A percentile compares a stretch with the other conserved stretches of the same genome.
phyloP scores from a whole-genome alignment of 1,140 invertebrate species.

The Sipha flava region DNA sequence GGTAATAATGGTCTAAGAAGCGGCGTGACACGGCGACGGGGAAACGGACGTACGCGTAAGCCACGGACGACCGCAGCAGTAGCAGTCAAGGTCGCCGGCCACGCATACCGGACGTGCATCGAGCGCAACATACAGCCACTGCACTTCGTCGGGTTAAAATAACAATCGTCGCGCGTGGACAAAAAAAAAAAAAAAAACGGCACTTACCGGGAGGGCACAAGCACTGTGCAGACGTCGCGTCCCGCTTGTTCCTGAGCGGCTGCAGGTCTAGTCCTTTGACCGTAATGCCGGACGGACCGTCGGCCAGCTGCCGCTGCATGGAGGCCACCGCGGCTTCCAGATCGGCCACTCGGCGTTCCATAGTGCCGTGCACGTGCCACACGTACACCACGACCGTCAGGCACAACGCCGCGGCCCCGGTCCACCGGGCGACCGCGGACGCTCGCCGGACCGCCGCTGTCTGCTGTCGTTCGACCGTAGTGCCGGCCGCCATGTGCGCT shows the following conservation, averaged over 20 bases:
- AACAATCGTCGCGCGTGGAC: background rate
- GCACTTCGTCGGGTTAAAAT: too few species aligned
- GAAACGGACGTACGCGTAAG: too few species aligned
- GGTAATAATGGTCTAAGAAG: too few species aligned
- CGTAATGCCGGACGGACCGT: background rate
- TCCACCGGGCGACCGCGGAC: background rate
- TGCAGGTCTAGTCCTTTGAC: background rate
- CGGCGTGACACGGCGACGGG: too few species aligned
- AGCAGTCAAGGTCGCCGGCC: background rate
- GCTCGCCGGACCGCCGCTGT: background rate
- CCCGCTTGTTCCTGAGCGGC: constrained; percentile 7
- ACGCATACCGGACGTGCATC: background rate
- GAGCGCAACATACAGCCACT: too few species aligned
- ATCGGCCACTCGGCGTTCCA: background rate
- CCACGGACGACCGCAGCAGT: background rate
- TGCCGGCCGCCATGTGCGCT: background rate
- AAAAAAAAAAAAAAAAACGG: background rate
- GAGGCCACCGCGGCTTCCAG: background rate
- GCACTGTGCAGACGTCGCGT: constrained; percentile 14
- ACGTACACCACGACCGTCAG: background rate
- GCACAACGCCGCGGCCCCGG: background rate
- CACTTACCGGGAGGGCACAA: constrained; percentile 20
- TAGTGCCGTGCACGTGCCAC: background rate
- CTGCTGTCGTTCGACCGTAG: background rate
- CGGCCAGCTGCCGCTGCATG: background rate